phyloP scores from a whole-genome alignment of 2,888 invertebrate species.

The Stenoptilia bipunctidactyla region DNA sequence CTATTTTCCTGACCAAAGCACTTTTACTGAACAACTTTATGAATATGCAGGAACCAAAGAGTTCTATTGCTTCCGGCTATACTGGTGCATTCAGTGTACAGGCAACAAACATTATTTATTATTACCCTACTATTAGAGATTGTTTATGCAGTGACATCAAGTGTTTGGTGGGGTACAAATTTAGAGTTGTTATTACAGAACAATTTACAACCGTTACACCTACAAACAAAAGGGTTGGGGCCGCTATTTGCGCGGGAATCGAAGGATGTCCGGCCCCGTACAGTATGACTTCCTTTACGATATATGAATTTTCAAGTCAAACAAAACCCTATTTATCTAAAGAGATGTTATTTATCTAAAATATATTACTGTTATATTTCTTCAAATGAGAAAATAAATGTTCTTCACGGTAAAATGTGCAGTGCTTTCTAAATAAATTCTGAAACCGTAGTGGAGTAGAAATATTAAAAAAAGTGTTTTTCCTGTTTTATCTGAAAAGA shows the following conservation, averaged over 20 bases:
- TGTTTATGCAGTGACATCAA: neutral
- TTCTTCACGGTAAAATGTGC: no score
- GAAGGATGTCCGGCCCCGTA: slow-evolving; percentile 29
- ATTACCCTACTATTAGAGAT: slow-evolving; percentile 4
- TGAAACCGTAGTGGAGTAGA: no score
- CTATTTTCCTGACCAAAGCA: slow-evolving; percentile 22
- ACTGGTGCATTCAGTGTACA: slow-evolving; percentile 13
- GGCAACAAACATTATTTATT: slow-evolving; percentile 4
- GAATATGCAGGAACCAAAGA: slow-evolving; percentile 36
- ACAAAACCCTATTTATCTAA: no score
- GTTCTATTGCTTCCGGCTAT: slow-evolving; percentile 33
- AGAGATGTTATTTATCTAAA: no score
- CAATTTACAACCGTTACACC: slow-evolving; percentile 45
- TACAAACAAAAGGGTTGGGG: slow-evolving; percentile 37
- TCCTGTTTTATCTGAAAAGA: no score
- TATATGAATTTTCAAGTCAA: no score
- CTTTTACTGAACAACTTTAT: slow-evolving; percentile 27
- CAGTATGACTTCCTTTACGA: no score
- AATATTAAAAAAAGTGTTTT: no score
- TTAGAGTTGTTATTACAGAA: slow-evolving; percentile 30
- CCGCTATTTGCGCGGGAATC: slow-evolving; percentile 36
- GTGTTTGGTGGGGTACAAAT: slow-evolving; percentile 13
- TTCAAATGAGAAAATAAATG: no score
- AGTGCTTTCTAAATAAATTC: no score
- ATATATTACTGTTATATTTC: no score